Evolutionary conservation across 37 sponge, comb jelly and placozoan genomes (phyloP).

Genomic region (Cladorhizidae sp.): DNA sequence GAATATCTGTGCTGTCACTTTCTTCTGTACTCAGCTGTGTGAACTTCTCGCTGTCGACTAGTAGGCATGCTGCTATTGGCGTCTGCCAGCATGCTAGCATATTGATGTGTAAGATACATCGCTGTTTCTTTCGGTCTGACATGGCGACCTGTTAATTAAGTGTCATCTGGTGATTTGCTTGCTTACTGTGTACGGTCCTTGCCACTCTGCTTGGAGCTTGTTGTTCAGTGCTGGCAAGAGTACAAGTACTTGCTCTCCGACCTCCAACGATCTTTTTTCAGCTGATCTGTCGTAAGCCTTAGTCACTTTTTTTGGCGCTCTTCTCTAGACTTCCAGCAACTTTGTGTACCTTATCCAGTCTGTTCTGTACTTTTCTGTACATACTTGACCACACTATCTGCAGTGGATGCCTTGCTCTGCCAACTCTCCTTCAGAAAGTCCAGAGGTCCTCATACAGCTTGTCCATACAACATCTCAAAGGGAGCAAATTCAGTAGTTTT

Average conservation of each 20-base stretch:
- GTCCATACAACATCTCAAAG: constrained; percentile 5
- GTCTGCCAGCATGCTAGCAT: neutral
- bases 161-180: neutral
- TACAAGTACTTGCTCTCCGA: too few relatives aligned
- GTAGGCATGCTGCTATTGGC: neutral
- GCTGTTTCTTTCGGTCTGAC: neutral
- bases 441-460: too few relatives aligned
- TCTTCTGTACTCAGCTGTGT: too few relatives aligned
- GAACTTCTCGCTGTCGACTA: neutral
- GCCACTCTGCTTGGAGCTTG: too few relatives aligned
- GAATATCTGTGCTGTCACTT: neutral
- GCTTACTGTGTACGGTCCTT: neutral
- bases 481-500: neutral
- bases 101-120: constrained; percentile 6
- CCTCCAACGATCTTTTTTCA: too few relatives aligned
- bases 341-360: neutral
- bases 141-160: too few relatives aligned
- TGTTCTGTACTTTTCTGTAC: neutral
- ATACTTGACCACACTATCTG: too few relatives aligned
- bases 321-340: neutral
- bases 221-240: too few relatives aligned
- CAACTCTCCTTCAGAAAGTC: too few relatives aligned
- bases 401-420: too few relatives aligned
- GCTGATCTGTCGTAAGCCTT: neutral
- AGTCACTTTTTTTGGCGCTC: neutral